These are phyloP conservation scores for Morpho achilles DNA, from an alignment of 2,888 invertebrate genomes.

Conservation along the genomic window DNA sequence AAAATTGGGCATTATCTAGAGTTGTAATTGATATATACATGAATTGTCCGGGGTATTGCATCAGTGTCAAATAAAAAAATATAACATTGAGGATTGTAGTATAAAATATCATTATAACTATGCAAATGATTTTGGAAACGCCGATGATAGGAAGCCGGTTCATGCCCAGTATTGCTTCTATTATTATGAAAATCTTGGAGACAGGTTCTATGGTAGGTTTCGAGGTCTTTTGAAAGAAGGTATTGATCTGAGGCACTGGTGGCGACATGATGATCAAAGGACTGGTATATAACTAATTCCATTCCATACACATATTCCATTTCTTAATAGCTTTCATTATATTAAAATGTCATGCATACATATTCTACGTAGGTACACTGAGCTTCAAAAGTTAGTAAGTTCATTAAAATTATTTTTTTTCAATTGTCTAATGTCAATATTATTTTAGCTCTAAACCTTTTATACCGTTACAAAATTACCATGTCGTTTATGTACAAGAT, in stretches of 20 bases:
- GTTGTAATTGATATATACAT: background rate
- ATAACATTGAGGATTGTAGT: constrained; percentile 7
- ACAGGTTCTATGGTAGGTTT: constrained; percentile 19
- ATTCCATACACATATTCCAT: background rate
- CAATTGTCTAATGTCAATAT: no score
- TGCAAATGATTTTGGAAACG: constrained; percentile 9
- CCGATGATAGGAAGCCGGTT: constrained; percentile 24
- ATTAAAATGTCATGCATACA: background rate
- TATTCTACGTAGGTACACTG: background rate
- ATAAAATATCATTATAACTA: constrained; percentile 9
- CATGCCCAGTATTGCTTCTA: background rate
- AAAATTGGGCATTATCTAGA: constrained; percentile 16
- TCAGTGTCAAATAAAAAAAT: constrained; percentile 1
- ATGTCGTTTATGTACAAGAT: no score
- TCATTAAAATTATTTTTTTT: background rate
- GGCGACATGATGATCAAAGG: constrained; percentile 14
- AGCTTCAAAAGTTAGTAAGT: background rate
- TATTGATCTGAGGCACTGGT: constrained; percentile 19
- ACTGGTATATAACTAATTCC: constrained; percentile 2
- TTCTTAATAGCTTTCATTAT: constrained; percentile 12
- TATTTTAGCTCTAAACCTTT: no score
- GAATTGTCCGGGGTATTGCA: no score
- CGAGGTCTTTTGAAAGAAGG: constrained; percentile 16
- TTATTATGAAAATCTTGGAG: constrained; percentile 18
- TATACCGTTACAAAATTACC: no score